Evolutionary conservation across 2,888 invertebrate genomes (phyloP).

Genomic region (Eristalinus sepulchralis): DNA sequence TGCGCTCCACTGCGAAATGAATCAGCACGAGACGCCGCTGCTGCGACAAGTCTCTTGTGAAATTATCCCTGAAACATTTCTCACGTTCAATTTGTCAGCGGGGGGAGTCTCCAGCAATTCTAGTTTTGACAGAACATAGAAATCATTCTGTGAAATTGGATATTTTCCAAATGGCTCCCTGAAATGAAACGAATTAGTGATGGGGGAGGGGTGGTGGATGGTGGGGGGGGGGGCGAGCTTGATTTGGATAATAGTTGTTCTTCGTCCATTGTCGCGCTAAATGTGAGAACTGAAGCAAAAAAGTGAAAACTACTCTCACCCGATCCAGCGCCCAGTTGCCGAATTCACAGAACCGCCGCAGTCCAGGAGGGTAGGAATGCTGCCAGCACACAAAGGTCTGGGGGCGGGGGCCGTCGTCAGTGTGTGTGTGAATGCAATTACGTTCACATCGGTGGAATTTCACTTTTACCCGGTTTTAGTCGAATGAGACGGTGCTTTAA

Average conservation of each 20-base stretch:
- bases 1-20: neutral
- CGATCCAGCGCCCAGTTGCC: neutral
- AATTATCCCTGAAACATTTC: neutral
- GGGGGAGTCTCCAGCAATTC: conserved; percentile 5
- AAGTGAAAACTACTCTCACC: neutral
- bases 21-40: neutral
- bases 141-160: conserved; percentile 20
- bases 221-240: neutral
- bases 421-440: neutral
- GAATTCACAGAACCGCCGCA: neutral
- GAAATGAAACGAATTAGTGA: neutral
- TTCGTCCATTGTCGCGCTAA: neutral
- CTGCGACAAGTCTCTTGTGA: conserved; percentile 2
- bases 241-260: neutral
- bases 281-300: neutral
- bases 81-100: conserved; percentile 25
- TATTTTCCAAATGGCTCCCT: conserved; percentile 7
- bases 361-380: neutral
- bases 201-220: no score
- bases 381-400: neutral
- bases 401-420: neutral
- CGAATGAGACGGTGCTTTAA: neutral
- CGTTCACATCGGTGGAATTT: neutral
- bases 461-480: neutral
- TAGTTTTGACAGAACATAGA: conserved; percentile 1